phyloP scores from a whole-genome alignment of 2,113 vertebrate species.

The Perca flavescens region DNA sequence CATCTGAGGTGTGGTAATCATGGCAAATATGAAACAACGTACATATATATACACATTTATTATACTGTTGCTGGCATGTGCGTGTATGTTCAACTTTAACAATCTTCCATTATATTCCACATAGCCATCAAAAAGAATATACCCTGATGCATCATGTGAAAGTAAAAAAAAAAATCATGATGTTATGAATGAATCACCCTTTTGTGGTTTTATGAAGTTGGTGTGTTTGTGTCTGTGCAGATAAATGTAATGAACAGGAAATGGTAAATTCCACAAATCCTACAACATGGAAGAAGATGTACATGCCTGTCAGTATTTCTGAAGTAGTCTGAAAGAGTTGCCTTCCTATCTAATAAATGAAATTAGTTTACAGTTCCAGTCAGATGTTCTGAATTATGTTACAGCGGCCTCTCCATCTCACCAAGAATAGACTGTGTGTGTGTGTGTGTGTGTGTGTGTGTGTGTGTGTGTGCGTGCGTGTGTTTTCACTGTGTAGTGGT shows the following conservation, averaged over 20 bases:
- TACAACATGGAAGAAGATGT: background rate
- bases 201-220: background rate
- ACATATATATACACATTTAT: background rate
- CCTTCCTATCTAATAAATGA: conserved; percentile 32
- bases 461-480: background rate
- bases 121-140: background rate
- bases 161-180: background rate
- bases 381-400: conserved; percentile 63
- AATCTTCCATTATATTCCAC: background rate
- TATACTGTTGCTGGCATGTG: background rate
- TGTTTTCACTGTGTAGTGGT: background rate
- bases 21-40: background rate
- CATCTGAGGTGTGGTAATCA: background rate
- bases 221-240: background rate
- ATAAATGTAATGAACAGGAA: background rate
- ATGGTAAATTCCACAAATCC: background rate
- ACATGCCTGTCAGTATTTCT: background rate
- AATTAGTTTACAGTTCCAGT: conserved; percentile 51
- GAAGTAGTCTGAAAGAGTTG: conserved; percentile 6
- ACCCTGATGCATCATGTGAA: background rate
- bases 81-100: background rate
- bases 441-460: too few species aligned
- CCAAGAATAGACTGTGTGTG: conserved; percentile 15
- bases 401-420: background rate
- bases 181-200: background rate